Conservation (phyloP, 2,888 invertebrate genomes). For the Scaptomyza parva region DNA sequence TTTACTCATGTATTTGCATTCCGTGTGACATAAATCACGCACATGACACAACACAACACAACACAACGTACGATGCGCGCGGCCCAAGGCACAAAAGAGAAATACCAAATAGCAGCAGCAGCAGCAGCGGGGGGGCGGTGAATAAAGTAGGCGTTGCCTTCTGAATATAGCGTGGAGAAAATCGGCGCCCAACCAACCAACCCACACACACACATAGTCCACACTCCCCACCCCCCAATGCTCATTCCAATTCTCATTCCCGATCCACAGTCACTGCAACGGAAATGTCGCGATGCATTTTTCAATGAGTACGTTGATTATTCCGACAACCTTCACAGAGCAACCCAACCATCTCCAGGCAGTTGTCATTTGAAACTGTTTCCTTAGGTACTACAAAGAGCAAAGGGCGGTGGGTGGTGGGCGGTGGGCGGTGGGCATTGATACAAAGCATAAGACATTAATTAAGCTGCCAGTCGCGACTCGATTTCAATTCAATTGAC, state of each 20-base stretch:
- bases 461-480: conserved; percentile 51
- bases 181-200: conserved; percentile 51
- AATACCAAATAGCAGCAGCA: conserved; percentile 29
- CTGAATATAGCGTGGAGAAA: conserved; percentile 18
- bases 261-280: conserved; percentile 36
- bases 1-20: conserved; percentile 79
- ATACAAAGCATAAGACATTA: conserved; percentile 52
- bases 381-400: conserved; percentile 1
- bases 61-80: conserved; percentile 37
- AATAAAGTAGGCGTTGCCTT: conserved; percentile 33
- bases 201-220: conserved; percentile 20
- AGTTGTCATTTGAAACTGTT: not conserved
- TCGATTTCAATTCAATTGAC: conserved; percentile 17
- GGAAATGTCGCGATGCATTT: conserved; percentile 74
- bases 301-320: conserved; percentile 74
- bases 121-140: not conserved
- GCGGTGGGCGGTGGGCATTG: not conserved
- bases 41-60: conserved; percentile 57
- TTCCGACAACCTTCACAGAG: conserved; percentile 38
- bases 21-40: conserved; percentile 78
- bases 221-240: not conserved
- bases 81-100: conserved; percentile 70
- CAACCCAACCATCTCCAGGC: conserved; percentile 1
- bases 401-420: conserved; percentile 8
- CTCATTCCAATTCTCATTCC: not conserved